Evolutionary conservation across 2,113 vertebrate species (phyloP).

Genomic region (Grus americana): DNA sequence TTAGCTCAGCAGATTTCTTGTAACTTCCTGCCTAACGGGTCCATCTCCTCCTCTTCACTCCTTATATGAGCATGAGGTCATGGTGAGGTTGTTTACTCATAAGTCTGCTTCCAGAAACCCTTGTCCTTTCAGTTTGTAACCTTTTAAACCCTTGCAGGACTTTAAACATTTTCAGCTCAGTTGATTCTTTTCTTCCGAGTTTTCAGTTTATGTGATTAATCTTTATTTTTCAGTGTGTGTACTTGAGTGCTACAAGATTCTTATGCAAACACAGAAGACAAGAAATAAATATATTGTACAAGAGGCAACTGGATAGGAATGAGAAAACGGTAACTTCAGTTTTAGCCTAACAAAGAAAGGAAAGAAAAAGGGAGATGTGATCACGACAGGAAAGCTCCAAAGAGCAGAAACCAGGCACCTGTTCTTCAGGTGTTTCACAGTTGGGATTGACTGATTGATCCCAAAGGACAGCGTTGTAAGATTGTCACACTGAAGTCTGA

Average conservation of each 20-base stretch:
- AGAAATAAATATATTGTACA: conserved; percentile 46
- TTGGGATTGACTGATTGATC: neutral
- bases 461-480: neutral
- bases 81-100: conserved; percentile 57
- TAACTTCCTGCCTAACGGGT: conserved; percentile 62
- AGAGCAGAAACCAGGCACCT: neutral
- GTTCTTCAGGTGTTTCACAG: neutral
- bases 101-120: conserved; percentile 58
- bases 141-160: conserved; percentile 49
- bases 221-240: conserved; percentile 55
- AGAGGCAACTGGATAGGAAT: conserved; percentile 53
- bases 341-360: conserved; percentile 26
- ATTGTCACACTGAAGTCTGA: neutral
- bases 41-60: conserved; percentile 66
- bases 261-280: conserved; percentile 58
- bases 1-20: conserved; percentile 69
- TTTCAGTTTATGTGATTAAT: conserved; percentile 56
- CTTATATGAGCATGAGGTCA: conserved; percentile 63
- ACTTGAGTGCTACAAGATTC: conserved; percentile 33
- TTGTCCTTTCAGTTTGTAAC: conserved; percentile 63
- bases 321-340: conserved; percentile 3
- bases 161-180: conserved; percentile 27
- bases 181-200: conserved; percentile 9
- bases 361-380: neutral
- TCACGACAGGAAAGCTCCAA: neutral